Conservation (phyloP, 2,113 vertebrate genomes). For the Siphamia tubifer region DNA sequence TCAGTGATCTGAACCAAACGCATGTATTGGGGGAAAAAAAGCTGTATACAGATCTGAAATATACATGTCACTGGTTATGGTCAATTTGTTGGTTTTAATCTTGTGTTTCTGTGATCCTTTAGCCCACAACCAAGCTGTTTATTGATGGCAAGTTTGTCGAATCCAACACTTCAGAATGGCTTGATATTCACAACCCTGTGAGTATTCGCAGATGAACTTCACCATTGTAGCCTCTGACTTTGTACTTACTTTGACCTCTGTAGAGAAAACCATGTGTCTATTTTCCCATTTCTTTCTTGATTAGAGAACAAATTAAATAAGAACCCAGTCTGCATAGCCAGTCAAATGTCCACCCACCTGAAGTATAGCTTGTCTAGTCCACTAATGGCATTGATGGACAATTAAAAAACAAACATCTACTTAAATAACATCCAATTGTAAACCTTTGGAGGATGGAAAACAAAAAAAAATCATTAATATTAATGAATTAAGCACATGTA, state of each 20-base stretch:
- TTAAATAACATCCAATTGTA: not conserved
- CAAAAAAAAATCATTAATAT: conserved; percentile 26
- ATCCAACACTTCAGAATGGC: conserved; percentile 93
- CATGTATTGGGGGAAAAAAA: too few species aligned
- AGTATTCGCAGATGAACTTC: conserved; percentile 67
- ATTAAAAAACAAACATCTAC: conserved; percentile 3
- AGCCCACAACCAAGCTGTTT: conserved; percentile 96
- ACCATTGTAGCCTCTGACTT: too few species aligned
- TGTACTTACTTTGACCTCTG: not conserved
- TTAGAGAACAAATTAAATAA: conserved; percentile 1
- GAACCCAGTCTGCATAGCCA: not conserved
- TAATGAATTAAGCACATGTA: conserved; percentile 4
- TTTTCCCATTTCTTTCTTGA: not conserved
- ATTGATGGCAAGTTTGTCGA: conserved; percentile 97
- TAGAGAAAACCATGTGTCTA: not conserved
- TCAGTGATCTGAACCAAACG: too few species aligned
- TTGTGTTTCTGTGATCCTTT: conserved; percentile 36
- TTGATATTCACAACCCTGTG: conserved; percentile 95
- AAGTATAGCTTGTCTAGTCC: not conserved
- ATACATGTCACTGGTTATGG: too few species aligned
- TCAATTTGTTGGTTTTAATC: conserved; percentile 15
- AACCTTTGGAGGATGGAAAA: conserved; percentile 7
- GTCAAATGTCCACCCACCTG: not conserved
- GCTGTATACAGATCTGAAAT: too few species aligned
- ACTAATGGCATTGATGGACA: not conserved